Conservation (phyloP, 2,797 vertebrate species). For the Schizothorax lantsangensis region DNA sequence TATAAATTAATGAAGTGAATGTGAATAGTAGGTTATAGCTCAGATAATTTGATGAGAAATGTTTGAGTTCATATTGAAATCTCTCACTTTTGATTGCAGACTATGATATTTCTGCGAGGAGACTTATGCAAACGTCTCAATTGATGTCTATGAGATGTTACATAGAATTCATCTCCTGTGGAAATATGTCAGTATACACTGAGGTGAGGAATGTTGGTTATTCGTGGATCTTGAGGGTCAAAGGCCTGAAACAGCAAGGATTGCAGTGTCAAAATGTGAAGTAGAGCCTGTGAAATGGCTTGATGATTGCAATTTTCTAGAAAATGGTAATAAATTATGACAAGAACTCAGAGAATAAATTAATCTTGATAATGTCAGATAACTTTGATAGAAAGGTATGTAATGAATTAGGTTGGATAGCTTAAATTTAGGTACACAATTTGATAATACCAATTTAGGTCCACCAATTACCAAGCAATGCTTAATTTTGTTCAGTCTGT, state of each 20-base stretch:
- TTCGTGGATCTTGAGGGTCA: background rate
- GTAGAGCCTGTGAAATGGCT: too few relatives aligned
- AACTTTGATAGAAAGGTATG: too few relatives aligned
- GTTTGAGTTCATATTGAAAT: background rate
- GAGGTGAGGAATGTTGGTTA: slow-evolving; percentile 30
- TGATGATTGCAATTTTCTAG: too few relatives aligned
- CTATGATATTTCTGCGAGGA: background rate
- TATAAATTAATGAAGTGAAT: background rate
- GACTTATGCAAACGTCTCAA: background rate
- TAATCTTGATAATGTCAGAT: too few relatives aligned
- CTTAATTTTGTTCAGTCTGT: too few relatives aligned
- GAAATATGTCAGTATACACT: background rate
- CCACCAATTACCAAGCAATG: too few relatives aligned
- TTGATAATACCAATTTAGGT: too few relatives aligned
- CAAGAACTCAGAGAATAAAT: too few relatives aligned
- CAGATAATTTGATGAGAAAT: background rate
- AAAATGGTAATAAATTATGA: too few relatives aligned
- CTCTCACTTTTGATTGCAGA: background rate
- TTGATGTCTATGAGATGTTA: background rate
- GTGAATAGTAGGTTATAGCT: background rate
- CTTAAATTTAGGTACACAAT: too few relatives aligned
- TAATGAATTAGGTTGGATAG: too few relatives aligned
- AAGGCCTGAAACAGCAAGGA: slow-evolving; percentile 7
- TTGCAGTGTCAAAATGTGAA: background rate
- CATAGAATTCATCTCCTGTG: background rate